Evolutionary conservation across 2,797 vertebrate species (phyloP).

Genomic region (Phrynocephalus guinanensis): DNA sequence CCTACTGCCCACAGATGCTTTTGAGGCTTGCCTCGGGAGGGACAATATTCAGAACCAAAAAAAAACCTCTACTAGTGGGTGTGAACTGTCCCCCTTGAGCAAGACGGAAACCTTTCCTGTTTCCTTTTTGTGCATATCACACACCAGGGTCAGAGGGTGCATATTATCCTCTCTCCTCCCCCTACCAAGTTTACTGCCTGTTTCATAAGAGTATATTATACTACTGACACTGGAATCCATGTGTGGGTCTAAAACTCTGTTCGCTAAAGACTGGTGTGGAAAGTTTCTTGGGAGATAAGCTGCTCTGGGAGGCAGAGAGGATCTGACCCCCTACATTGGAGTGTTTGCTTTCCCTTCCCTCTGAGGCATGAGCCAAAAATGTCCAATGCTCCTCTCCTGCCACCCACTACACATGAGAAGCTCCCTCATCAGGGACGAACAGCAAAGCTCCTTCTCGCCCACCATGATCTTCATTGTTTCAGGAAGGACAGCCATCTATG

Average conservation of each 20-base stretch:
- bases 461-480: not conserved
- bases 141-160: not conserved
- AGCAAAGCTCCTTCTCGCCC: not conserved
- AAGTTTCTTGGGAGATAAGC: not conserved
- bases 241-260: not conserved
- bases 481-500: not conserved
- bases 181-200: not conserved
- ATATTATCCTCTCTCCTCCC: not conserved
- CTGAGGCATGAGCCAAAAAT: slow-evolving; percentile 29
- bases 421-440: not conserved
- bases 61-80: not conserved
- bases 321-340: not conserved
- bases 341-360: slow-evolving; percentile 3
- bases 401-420: slow-evolving; percentile 18
- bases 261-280: slow-evolving; percentile 2
- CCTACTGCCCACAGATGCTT: too few relatives aligned
- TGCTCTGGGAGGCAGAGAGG: not conserved
- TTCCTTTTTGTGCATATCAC: not conserved
- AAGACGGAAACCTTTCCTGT: not conserved
- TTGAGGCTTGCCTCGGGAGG: not conserved
- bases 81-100: not conserved
- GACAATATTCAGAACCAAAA: not conserved
- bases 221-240: not conserved
- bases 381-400: not conserved
- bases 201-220: not conserved